Evolutionary conservation across 2,888 invertebrate species (phyloP).

Genomic region (Celastrina argiolus): DNA sequence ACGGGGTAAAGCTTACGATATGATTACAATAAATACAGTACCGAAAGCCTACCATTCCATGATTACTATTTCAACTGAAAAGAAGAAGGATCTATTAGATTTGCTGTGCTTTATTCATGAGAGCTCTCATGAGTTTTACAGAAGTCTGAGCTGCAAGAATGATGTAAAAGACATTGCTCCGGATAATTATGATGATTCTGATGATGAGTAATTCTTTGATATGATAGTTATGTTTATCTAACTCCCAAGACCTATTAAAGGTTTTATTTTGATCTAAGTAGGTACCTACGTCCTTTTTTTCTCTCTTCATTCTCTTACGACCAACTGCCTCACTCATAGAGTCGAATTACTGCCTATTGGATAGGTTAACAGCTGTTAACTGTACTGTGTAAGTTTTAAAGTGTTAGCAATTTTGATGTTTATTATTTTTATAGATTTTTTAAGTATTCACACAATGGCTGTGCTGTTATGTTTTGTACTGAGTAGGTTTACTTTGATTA

Average conservation of each 20-base stretch:
- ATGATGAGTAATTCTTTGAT: background rate
- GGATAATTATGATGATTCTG: background rate
- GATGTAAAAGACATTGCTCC: background rate
- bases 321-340: too few species aligned
- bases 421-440: too few species aligned
- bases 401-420: too few species aligned
- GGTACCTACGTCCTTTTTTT: too few species aligned
- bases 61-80: background rate
- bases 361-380: too few species aligned
- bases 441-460: too few species aligned
- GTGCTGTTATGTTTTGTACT: too few species aligned
- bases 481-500: too few species aligned
- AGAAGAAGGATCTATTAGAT: background rate
- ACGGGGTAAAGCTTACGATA: too few species aligned
- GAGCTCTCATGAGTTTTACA: background rate
- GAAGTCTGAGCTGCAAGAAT: background rate
- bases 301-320: too few species aligned
- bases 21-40: background rate
- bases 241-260: background rate
- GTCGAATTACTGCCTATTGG: too few species aligned
- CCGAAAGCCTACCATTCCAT: background rate
- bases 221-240: background rate
- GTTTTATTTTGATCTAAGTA: background rate
- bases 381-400: too few species aligned
- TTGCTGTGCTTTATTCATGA: background rate